Percentiles rank a stretch among this genome's conserved stretches.
Evolutionary conservation across 2,888 invertebrate genomes (phyloP).

Genomic region (Eugnorisma glareosa): DNA sequence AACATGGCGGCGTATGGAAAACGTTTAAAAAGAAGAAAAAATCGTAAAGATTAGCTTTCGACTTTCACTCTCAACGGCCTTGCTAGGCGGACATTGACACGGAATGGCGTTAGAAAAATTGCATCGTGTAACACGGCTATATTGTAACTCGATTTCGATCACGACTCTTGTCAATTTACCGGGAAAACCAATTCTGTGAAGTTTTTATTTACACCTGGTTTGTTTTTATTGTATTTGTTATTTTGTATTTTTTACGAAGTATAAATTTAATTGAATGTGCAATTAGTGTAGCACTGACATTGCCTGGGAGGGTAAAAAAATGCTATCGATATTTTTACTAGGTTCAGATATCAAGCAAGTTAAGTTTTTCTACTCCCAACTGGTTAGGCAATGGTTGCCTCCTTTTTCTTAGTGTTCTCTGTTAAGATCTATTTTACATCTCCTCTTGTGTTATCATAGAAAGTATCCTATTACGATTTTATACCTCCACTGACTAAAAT

Average conservation of each 20-base stretch:
- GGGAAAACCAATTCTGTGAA: conserved; percentile 61
- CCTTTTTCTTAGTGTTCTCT: background rate
- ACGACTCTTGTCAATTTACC: conserved; percentile 68
- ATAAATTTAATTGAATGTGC: conserved; percentile 25
- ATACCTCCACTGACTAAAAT: background rate
- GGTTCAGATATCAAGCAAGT: background rate
- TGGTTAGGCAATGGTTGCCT: conserved; percentile 3
- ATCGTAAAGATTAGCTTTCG: conserved; percentile 79
- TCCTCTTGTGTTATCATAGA: background rate
- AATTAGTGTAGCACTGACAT: conserved; percentile 6
- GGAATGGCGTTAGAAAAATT: conserved; percentile 75
- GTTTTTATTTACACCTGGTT: conserved; percentile 33
- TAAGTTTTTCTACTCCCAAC: background rate
- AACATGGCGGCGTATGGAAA: conserved; percentile 56
- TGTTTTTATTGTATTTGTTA: conserved; percentile 36
- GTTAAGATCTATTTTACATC: background rate
- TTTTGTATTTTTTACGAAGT: conserved; percentile 10
- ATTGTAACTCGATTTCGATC: conserved; percentile 76
- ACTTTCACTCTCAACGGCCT: conserved; percentile 84
- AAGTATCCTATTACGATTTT: background rate
- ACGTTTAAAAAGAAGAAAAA: conserved; percentile 65
- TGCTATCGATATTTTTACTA: conserved; percentile 6
- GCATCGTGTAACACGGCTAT: conserved; percentile 68
- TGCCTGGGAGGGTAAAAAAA: background rate
- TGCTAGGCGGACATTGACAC: conserved; percentile 80